phyloP scores from a whole-genome alignment of 2,113 vertebrate genomes.

The Dipodomys ordii region DNA sequence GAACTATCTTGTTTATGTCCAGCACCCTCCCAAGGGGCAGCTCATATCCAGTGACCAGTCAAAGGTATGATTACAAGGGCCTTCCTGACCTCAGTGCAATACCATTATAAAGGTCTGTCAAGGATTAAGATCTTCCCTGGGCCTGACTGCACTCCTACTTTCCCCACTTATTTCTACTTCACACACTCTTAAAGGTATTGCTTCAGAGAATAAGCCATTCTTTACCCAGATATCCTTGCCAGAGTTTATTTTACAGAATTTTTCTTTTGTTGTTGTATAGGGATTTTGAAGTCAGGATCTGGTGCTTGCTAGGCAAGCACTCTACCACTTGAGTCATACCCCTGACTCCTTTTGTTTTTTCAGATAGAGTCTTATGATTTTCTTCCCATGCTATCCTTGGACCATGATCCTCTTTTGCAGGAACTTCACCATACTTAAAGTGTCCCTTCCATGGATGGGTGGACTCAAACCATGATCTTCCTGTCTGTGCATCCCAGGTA shows the following conservation, averaged over 20 bases:
- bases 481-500: too few species aligned
- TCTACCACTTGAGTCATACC: too few species aligned
- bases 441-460: too few species aligned
- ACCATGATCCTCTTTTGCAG: too few species aligned
- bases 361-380: too few species aligned
- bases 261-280: too few species aligned
- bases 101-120: background rate
- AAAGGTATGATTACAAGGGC: background rate
- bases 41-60: background rate
- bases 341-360: too few species aligned
- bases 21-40: background rate
- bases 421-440: too few species aligned
- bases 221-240: background rate
- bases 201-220: background rate
- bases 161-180: background rate
- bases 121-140: background rate
- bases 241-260: background rate
- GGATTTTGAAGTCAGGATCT: too few species aligned
- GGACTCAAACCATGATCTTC: too few species aligned
- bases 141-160: background rate
- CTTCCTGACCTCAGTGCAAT: background rate
- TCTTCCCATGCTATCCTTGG: too few species aligned
- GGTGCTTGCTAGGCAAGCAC: too few species aligned
- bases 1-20: background rate
- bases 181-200: background rate